Evolutionary conservation across 2,797 vertebrate genomes (phyloP).

Genomic region (Holocentrus rufus): DNA sequence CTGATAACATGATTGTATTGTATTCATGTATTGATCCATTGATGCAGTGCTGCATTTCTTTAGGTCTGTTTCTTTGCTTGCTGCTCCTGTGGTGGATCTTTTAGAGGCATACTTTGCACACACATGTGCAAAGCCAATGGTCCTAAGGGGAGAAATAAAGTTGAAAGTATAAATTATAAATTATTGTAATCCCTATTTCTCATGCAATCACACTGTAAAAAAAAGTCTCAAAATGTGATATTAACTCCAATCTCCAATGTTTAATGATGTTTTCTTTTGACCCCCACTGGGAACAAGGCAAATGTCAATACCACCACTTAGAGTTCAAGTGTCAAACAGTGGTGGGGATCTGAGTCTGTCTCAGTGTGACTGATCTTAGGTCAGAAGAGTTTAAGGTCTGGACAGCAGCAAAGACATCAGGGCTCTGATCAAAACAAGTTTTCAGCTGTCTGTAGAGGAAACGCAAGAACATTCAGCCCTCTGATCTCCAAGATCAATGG

Average conservation of each 20-base stretch:
- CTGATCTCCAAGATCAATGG: constrained; percentile 38
- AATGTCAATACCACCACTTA: neutral
- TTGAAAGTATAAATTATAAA: neutral
- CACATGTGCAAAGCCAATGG: too few species aligned
- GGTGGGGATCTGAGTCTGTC: neutral
- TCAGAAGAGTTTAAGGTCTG: constrained; percentile 12
- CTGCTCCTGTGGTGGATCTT: too few species aligned
- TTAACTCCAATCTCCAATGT: neutral
- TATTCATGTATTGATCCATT: too few species aligned
- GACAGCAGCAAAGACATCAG: constrained; percentile 11
- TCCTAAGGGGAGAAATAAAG: too few species aligned
- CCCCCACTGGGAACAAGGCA: neutral
- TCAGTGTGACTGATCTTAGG: constrained; percentile 7
- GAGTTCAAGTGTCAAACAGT: neutral
- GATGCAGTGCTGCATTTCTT: too few species aligned
- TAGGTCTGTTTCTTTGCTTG: too few species aligned
- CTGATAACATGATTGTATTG: too few species aligned
- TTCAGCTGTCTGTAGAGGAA: constrained; percentile 11
- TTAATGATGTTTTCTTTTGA: constrained; percentile 12
- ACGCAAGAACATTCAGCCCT: constrained; percentile 1
- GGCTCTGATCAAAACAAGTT: constrained; percentile 39
- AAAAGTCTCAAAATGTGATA: neutral
- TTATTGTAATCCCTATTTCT: neutral
- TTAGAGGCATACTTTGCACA: too few species aligned
- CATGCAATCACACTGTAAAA: neutral